Base-by-base conservation (phyloP, 1,140 invertebrate genomes). In the Apis dorsata region DNA sequence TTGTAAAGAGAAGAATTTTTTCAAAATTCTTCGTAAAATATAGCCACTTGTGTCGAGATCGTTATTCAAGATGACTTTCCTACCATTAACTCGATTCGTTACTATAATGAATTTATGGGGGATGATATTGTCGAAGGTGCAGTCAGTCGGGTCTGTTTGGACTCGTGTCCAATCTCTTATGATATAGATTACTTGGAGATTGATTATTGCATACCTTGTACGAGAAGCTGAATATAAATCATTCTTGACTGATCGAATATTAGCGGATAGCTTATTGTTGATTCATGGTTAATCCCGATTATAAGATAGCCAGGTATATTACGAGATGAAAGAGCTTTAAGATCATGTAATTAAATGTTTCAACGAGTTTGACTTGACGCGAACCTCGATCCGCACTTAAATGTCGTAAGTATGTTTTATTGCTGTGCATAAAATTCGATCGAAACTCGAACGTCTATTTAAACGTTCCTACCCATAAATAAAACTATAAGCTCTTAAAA, bases 221-320 rank as follows among this genome's bases (percentile, higher is more conserved):
- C 34, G 70, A 8, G 66, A 1, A 12, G 4, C 19, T 44, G 65
- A 15, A n/a, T 28, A 60, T 70, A 70, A 79, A 79, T 79, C 66
- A 79, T 44, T 21, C n/a, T 28, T 70, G 65, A 70, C n/a, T 60
- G 66, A 79, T 79, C 66, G 65, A 57, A n/a, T 70, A 70, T 70
- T 21, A 49, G 11, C 19, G n/a, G 12, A 51, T 59, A 79, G 17
- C 24, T 79, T 66, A 70, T 24, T 44, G 77, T 24, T 49, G 55
- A 70, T 79, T 79, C n/a, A 60, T 24, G 53, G 44, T 24, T 60
- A 60, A 4, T 24, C 15, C 17, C n/a, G 77, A 79, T 49, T 70
- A 60, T 51, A 57, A 44, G 71, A 60, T 60, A 59, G 21, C 8
- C 65, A 59, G 12, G 1, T 4, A 10, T 65, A 19, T 24, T 24